phyloP scores from a whole-genome alignment of 2,797 vertebrate genomes.

The Acanthornis magna region DNA sequence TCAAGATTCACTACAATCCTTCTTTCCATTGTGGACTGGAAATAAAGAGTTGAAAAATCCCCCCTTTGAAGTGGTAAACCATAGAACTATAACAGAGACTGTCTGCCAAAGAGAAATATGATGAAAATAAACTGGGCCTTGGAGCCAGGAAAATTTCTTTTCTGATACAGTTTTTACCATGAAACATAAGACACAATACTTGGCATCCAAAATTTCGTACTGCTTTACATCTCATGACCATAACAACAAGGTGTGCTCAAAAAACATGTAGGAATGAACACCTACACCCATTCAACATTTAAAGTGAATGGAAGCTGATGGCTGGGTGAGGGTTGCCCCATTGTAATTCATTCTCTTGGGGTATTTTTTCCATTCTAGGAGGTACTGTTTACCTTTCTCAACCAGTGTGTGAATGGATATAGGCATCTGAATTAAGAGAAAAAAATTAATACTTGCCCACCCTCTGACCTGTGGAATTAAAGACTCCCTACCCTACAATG shows the following conservation, averaged over 20 bases:
- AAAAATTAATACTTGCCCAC: not conserved
- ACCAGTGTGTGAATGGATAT: not conserved
- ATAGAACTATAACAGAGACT: not conserved
- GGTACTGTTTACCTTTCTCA: not conserved
- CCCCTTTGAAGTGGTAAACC: not conserved
- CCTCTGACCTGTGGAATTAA: not conserved
- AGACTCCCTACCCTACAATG: not conserved
- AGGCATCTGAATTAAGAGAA: not conserved
- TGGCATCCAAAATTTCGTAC: not conserved
- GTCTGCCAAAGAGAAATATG: not conserved
- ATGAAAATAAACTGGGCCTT: not conserved
- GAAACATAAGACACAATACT: not conserved
- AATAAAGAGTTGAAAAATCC: not conserved
- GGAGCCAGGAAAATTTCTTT: not conserved
- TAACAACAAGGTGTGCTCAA: not conserved
- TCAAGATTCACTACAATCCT: not conserved
- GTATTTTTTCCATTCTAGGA: not conserved
- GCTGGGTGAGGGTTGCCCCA: fast-evolving
- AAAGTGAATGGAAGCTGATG: not conserved
- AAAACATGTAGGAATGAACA: not conserved
- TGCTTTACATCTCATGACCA: not conserved
- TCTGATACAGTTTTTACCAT: not conserved
- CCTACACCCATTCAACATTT: not conserved
- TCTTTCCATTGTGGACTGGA: not conserved
- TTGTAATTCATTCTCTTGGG: not conserved